phyloP scores from a whole-genome alignment of 2,797 vertebrate species.

The Simalia tracyae region DNA sequence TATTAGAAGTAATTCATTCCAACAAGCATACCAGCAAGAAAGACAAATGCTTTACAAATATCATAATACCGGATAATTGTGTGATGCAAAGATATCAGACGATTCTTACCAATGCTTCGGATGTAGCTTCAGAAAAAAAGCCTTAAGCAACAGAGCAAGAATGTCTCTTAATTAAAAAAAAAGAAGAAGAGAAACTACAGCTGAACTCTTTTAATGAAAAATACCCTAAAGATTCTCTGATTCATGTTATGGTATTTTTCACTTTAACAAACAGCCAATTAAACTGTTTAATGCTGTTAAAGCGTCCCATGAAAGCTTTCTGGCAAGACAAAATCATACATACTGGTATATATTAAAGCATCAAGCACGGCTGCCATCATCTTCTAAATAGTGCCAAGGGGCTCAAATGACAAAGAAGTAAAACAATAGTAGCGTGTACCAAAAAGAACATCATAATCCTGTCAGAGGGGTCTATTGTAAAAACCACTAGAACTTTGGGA shows the following conservation, averaged over 20 bases:
- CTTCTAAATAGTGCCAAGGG: not conserved
- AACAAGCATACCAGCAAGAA: not conserved
- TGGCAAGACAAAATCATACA: not conserved
- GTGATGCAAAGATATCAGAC: not conserved
- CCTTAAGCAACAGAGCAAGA: not conserved
- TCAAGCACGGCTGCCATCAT: not conserved
- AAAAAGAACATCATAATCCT: not conserved
- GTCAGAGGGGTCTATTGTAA: not conserved
- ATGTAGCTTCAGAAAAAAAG: not conserved
- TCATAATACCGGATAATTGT: not conserved
- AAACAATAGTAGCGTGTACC: not conserved
- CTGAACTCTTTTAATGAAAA: not conserved
- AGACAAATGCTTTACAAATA: not conserved
- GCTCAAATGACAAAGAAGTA: not conserved
- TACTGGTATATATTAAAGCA: too few relatives aligned
- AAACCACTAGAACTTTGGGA: not conserved
- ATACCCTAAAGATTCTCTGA: not conserved
- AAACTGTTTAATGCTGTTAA: not conserved
- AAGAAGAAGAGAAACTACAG: not conserved
- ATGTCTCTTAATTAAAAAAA: not conserved
- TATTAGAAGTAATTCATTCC: not conserved
- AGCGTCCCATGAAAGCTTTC: not conserved
- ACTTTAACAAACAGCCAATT: not conserved
- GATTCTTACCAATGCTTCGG: not conserved
- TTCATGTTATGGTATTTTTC: not conserved